These are phyloP conservation scores for Osmoderma eremita DNA, from an alignment of 2,888 invertebrate species.

Conservation along the genomic window DNA sequence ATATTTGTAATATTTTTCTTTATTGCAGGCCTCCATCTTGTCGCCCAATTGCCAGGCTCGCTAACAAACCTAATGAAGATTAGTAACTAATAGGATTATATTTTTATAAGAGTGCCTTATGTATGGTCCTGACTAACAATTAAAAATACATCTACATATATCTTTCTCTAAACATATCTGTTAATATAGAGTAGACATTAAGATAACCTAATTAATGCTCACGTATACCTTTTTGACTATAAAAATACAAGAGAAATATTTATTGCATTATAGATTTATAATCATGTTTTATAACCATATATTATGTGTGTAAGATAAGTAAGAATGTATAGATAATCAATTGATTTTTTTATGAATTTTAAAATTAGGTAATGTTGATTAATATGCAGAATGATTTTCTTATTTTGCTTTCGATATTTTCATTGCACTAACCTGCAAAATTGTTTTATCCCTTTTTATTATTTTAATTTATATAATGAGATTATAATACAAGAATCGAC, in stretches of 20 bases:
- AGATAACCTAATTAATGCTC: constrained; percentile 36
- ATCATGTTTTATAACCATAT: constrained; percentile 33
- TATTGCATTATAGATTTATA: constrained; percentile 34
- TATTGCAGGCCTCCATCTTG: constrained; percentile 38
- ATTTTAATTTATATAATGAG: no score
- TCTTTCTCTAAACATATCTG: constrained; percentile 38
- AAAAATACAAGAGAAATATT: constrained; percentile 35
- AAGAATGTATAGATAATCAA: constrained; percentile 27
- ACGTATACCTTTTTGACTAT: constrained; percentile 33
- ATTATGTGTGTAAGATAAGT: constrained; percentile 26
- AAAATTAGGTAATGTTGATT: constrained; percentile 9
- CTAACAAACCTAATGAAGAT: constrained; percentile 41
- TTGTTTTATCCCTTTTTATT: no score
- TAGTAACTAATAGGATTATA: constrained; percentile 37
- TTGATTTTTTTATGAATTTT: constrained; percentile 14
- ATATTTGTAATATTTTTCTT: constrained; percentile 9
- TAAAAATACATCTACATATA: constrained; percentile 30
- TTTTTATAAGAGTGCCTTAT: constrained; percentile 44
- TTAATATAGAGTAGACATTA: constrained; percentile 21
- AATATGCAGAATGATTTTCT: neutral
- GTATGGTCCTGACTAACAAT: constrained; percentile 36
- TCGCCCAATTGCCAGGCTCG: constrained; percentile 38
- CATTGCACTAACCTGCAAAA: no score
- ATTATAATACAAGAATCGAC: no score
- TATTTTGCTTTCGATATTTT: no score